phyloP scores from a whole-genome alignment of 2,797 vertebrate genomes.

The Myripristis jacobus region DNA sequence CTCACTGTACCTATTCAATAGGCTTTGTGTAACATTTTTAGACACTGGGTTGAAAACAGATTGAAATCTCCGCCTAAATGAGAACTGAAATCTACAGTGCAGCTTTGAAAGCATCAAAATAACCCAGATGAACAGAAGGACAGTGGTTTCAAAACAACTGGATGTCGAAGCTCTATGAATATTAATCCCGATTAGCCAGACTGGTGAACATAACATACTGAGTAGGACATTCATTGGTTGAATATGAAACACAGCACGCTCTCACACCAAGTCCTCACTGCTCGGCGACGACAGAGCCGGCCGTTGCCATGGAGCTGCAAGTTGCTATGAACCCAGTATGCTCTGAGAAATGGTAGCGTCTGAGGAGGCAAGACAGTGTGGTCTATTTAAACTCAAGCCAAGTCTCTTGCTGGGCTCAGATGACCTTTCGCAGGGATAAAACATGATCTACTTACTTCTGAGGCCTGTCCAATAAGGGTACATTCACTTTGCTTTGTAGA shows the following conservation, averaged over 20 bases:
- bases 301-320: constrained; percentile 81
- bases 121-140: not conserved
- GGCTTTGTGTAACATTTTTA: constrained; percentile 25
- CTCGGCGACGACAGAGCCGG: constrained; percentile 64
- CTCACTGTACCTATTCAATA: constrained; percentile 5
- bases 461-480: constrained; percentile 3
- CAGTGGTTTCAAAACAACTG: constrained; percentile 29
- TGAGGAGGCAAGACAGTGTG: constrained; percentile 64
- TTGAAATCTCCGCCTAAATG: not conserved
- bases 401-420: constrained; percentile 60
- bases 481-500: constrained; percentile 1
- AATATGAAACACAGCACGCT: constrained; percentile 78
- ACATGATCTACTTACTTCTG: constrained; percentile 22
- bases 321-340: constrained; percentile 83
- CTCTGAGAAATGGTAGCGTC: constrained; percentile 57
- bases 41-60: not conserved
- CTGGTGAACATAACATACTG: constrained; percentile 35
- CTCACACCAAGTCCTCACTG: constrained; percentile 56
- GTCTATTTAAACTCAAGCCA: constrained; percentile 74
- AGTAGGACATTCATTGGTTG: constrained; percentile 73
- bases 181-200: constrained; percentile 48
- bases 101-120: constrained; percentile 27
- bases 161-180: constrained; percentile 60
- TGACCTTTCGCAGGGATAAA: constrained; percentile 68
- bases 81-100: not conserved